Conservation (phyloP, 2,888 invertebrate species). For the Tetragonisca angustula region DNA sequence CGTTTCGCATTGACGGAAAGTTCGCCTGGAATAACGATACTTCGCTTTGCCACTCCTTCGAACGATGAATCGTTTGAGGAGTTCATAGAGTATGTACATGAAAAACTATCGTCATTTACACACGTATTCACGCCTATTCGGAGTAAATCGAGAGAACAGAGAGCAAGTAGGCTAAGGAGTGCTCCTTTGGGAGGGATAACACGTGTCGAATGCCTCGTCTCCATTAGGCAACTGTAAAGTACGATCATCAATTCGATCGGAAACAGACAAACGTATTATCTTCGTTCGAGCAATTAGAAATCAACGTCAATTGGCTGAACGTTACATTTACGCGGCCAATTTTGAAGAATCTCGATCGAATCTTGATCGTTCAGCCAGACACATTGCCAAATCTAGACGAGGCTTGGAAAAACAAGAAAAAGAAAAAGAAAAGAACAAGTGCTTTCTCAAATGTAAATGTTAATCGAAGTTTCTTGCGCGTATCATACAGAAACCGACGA, state of each 20-base stretch:
- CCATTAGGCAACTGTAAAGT: no score
- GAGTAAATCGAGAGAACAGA: conserved; percentile 9
- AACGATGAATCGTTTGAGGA: conserved; percentile 8
- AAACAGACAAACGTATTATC: no score
- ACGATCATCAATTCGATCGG: no score
- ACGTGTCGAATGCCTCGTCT: conserved; percentile 5
- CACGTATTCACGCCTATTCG: conserved; percentile 17
- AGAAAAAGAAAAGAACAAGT: conserved; percentile 3
- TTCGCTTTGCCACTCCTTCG: neutral
- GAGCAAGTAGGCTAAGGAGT: conserved; percentile 18
- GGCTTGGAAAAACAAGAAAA: no score
- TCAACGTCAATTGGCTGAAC: no score
- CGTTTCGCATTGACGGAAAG: neutral
- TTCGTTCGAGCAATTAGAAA: no score
- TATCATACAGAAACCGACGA: conserved; percentile 1
- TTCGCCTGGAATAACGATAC: neutral
- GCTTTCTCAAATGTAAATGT: conserved; percentile 29
- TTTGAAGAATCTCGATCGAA: no score
- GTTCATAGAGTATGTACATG: neutral
- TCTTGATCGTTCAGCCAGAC: no score
- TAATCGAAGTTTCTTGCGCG: conserved; percentile 17
- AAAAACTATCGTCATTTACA: conserved; percentile 11
- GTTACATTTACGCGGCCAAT: no score
- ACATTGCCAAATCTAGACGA: no score
- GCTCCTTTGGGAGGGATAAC: conserved; percentile 8